Conservation (phyloP, 2,113 vertebrate species). For the Acrocephalus arundinaceus region DNA sequence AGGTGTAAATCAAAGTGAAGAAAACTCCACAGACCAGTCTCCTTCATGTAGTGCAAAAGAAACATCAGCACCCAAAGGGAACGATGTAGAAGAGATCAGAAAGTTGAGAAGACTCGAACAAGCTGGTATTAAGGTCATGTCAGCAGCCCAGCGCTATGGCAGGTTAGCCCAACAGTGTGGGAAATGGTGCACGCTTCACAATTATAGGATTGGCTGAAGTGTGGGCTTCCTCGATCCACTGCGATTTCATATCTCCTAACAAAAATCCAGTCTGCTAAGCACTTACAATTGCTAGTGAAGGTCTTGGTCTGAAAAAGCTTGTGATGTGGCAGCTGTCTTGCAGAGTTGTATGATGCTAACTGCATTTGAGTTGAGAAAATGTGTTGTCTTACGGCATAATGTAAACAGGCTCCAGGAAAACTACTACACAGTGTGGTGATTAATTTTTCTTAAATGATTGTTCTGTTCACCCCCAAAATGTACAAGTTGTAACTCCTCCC, state of each 20-base stretch:
- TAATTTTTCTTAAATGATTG: too few relatives aligned
- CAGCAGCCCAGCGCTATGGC: slow-evolving; percentile 84
- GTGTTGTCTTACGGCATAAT: neutral
- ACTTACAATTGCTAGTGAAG: neutral
- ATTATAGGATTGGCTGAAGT: slow-evolving; percentile 4
- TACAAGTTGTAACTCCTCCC: too few relatives aligned
- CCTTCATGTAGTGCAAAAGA: slow-evolving; percentile 41
- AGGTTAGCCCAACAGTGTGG: slow-evolving; percentile 81
- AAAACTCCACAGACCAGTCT: slow-evolving; percentile 50
- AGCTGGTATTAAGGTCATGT: slow-evolving; percentile 90
- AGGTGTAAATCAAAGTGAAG: neutral
- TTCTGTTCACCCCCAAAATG: too few relatives aligned
- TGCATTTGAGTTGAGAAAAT: neutral
- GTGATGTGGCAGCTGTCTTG: neutral
- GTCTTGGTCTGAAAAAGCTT: slow-evolving; percentile 8
- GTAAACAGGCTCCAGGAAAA: neutral
- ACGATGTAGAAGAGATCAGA: slow-evolving; percentile 73
- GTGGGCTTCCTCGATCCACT: neutral
- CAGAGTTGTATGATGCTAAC: neutral
- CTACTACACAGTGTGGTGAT: neutral
- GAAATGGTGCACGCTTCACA: slow-evolving; percentile 43
- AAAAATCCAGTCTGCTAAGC: neutral
- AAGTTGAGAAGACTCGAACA: slow-evolving; percentile 83
- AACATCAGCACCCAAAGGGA: slow-evolving; percentile 56
- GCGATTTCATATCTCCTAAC: slow-evolving; percentile 17